Evolutionary conservation across 2,888 invertebrate species (phyloP), one percentile per base, ranked within the genome.

Genomic region (Phortica okadai): DNA sequence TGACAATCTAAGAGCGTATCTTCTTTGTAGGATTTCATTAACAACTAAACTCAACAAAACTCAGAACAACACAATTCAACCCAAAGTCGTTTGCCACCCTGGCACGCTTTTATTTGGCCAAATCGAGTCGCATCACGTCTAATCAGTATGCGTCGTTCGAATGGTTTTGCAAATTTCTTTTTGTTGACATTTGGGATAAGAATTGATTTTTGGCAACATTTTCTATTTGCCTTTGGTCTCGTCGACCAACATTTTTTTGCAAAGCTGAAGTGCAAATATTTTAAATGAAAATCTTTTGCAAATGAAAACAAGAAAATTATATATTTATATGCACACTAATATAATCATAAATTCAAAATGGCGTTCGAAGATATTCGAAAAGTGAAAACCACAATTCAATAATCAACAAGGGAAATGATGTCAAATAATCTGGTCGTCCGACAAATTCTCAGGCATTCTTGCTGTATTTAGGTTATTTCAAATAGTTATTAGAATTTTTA

Each of bases 121-220:
- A 8, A 8, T 11, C 50, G 14, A 50, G 33, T 33, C 50, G 50
- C 14, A 14, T 14, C 50, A 1, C 50, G n/a, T 67, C 67, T 67
- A 42, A 67, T 67, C 67, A 67, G 67, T 67, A 67, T 67, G 67
- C 67, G 67, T 41, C 67, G n/a, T 67, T 67, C 67, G 67, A 67
- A 67, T 67, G 67, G 33, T 44, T 67, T 67, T 67, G 67, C 67
- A 67, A 42, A 67, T 67, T 67, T 67, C 44, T 14, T 42, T 45
- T 8, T 67, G 67, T 67, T 67, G 67, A 44, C 67, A 67, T 67
- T 67, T 67, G 67, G 67, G 67, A 67, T 67, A 67, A 67, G 44
- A 67, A 67, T 67, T 67, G 67, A 67, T 67, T 67, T 42, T 66
- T 42, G 42, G 16, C 66, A 42, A 66, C 7, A 66, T n/a, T 45